Percentiles rank a stretch among this genome's conserved stretches.
Conservation (phyloP, 2,797 vertebrate genomes). For the Malacoraja senta region DNA sequence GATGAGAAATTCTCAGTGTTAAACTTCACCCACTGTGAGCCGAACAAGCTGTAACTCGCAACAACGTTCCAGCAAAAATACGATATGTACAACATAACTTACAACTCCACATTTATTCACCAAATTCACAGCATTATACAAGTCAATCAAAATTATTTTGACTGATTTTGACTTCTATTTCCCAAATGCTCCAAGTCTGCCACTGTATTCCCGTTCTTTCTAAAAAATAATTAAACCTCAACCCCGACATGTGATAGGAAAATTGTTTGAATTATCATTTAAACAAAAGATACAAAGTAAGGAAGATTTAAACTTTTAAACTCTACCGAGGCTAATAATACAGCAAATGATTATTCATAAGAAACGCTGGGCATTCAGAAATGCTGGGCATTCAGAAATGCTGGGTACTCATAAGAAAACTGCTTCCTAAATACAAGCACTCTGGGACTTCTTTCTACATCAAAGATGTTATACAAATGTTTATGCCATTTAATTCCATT, state of each 20-base stretch:
- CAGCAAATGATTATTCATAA: not conserved
- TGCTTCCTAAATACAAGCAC: not conserved
- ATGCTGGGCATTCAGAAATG: not conserved
- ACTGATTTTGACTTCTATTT: not conserved
- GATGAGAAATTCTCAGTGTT: constrained; percentile 43
- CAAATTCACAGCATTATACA: not conserved
- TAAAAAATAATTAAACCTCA: not conserved
- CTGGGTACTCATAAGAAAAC: not conserved
- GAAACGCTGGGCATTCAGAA: not conserved
- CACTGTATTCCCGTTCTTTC: not conserved
- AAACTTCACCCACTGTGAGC: not conserved
- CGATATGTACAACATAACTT: not conserved
- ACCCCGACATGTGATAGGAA: not conserved
- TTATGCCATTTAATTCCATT: not conserved
- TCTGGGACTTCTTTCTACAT: not conserved
- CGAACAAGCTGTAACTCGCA: not conserved
- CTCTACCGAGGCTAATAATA: not conserved
- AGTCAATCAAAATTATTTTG: not conserved
- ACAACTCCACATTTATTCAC: not conserved
- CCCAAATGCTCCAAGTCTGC: not conserved
- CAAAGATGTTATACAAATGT: not conserved
- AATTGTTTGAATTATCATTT: not conserved
- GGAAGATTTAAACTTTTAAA: not conserved
- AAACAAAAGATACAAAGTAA: not conserved
- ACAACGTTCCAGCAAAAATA: not conserved